Evolutionary conservation across 2,113 vertebrate genomes (phyloP), one percentile per base, ranked within the genome.

Genomic region (Anarhynchus alexandrinus): DNA sequence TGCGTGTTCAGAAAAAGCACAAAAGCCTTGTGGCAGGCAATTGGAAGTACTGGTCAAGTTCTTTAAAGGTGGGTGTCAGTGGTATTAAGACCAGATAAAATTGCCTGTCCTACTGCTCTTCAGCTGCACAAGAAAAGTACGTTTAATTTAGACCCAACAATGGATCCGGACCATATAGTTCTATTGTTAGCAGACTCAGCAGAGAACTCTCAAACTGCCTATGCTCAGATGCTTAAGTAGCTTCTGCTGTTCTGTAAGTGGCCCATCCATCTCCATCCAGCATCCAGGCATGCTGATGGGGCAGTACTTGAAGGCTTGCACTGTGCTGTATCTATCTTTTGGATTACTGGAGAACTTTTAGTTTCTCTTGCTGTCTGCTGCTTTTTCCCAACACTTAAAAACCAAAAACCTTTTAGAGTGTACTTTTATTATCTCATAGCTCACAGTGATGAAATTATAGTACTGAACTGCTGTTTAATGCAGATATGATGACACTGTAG

Each of bases 111-210:
- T 61, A 2, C 38, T 81, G 17, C 14, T 95, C 58, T 73, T 65
- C 36, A 80, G 32, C 42, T 77, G 76, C 64, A 47, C 20, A 59
- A 47, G 66, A 30, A n/a, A 59, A 58, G 36, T 32, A 5, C 12
- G 2, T 67, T 88, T 38, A 34, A 6, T 25, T 70, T 17, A 49
- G 11, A n/a, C 23, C 20, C 17, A 23, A 0, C 7, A 2, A 15
- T 58, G 54, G 21, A 36, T 65, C 61, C 8, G 12, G 23, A 40
- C 15, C 12, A 3, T 9, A 1, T 1, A 21, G 36, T 10, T 0
- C 2, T 40, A 17, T 3, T 57, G 40, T 26, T n/a, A 70, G 36
- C n/a, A 72, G 65, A 19, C n/a, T 76, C 27, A 13, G 64, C 40
- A 78, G 57, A 65, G n/a, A 59, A 25, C 23, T 36, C 14, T 51